phyloP scores from a whole-genome alignment of 2,888 invertebrate species.

The Eilema caniola region DNA sequence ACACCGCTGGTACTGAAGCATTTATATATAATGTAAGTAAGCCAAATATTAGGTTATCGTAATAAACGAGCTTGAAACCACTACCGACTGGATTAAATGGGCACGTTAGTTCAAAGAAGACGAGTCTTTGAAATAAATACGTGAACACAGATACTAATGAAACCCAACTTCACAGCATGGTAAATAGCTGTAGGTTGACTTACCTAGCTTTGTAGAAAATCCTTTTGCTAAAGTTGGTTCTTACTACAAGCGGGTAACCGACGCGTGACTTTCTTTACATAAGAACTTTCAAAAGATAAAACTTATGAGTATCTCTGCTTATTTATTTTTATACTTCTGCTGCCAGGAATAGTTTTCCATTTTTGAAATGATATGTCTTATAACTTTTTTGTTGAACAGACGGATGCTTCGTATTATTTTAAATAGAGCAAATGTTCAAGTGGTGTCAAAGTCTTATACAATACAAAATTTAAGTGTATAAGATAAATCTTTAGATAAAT shows the following conservation, averaged over 20 bases:
- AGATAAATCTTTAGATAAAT: too few relatives aligned
- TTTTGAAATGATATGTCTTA: neutral
- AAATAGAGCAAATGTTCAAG: neutral
- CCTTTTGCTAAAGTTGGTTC: slow-evolving; percentile 4
- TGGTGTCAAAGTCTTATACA: too few relatives aligned
- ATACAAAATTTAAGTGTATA: too few relatives aligned
- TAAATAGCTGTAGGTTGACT: slow-evolving; percentile 12
- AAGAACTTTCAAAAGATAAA: slow-evolving; percentile 7
- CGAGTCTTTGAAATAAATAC: neutral
- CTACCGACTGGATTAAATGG: neutral
- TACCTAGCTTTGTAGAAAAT: slow-evolving; percentile 11
- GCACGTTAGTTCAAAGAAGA: neutral
- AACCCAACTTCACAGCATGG: slow-evolving; percentile 11
- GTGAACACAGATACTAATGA: neutral
- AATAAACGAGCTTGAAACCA: neutral
- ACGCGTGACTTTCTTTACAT: slow-evolving; percentile 5
- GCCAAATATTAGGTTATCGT: neutral
- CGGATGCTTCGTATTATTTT: neutral
- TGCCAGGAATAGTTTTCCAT: neutral
- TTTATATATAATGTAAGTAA: neutral
- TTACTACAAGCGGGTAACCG: slow-evolving; percentile 3
- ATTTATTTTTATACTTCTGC: neutral
- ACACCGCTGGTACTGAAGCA: too few relatives aligned
- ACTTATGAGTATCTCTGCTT: neutral
- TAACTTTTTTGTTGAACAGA: neutral